phyloP scores from a whole-genome alignment of 1,140 invertebrate species.

The Drosophila pandora region DNA sequence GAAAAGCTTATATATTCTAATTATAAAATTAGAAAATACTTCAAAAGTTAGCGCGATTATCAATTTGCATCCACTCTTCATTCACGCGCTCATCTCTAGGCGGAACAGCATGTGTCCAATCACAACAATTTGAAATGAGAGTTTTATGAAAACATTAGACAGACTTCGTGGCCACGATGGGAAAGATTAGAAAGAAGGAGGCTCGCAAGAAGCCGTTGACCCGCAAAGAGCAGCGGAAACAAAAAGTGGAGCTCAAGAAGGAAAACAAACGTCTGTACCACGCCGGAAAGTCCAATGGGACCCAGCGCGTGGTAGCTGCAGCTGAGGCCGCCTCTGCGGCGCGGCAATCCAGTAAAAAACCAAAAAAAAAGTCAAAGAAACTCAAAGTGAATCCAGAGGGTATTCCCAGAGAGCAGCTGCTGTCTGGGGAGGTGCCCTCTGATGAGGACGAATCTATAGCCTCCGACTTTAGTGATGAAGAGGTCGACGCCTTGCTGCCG shows the following conservation, averaged over 20 bases:
- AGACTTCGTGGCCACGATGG: conserved; percentile 43
- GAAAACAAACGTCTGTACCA: conserved; percentile 82
- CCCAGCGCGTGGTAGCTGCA: conserved; percentile 60
- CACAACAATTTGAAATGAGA: conserved; percentile 22
- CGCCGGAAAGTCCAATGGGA: conserved; percentile 67
- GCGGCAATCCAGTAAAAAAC: conserved; percentile 5
- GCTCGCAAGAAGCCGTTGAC: conserved; percentile 60
- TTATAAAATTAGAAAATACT: no score
- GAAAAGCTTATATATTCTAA: no score
- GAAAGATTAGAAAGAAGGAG: conserved; percentile 56
- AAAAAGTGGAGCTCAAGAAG: conserved; percentile 85
- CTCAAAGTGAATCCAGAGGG: conserved; percentile 55
- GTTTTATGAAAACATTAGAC: not conserved
- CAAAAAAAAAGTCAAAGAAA: conserved; percentile 49
- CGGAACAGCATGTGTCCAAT: conserved; percentile 1
- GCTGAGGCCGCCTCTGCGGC: conserved; percentile 45
- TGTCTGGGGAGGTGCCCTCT: conserved; percentile 55
- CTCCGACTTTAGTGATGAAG: conserved; percentile 80
- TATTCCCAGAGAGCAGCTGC: conserved; percentile 53
- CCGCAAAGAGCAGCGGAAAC: conserved; percentile 87
- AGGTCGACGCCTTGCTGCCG: conserved; percentile 61
- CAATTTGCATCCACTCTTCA: not conserved
- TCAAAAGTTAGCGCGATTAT: not conserved
- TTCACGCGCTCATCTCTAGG: not conserved
- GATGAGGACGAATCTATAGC: conserved; percentile 78